A percentile compares a stretch with the other conserved stretches of the same genome.
phyloP scores from a whole-genome alignment of 2,797 vertebrate species.

The Clarias laeviceps region DNA sequence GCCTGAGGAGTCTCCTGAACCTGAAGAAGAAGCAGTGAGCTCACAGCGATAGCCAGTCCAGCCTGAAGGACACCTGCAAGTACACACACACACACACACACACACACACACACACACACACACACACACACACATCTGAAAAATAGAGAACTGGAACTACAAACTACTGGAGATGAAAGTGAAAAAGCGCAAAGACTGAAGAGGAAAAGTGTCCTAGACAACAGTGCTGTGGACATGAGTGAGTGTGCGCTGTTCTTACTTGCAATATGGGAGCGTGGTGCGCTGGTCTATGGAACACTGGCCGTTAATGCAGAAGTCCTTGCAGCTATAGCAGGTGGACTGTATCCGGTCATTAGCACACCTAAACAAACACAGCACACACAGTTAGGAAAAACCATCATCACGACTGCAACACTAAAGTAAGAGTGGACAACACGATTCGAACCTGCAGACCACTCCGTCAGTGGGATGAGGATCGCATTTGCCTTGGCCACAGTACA shows the following conservation, averaged over 20 bases:
- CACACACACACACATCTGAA: conserved; percentile 7
- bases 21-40: conserved; percentile 66
- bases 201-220: background rate
- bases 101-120: conserved; percentile 39
- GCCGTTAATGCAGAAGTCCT: conserved; percentile 83
- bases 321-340: conserved; percentile 86
- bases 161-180: too few species aligned
- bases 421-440: background rate
- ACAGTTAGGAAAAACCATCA: background rate
- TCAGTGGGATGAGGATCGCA: conserved; percentile 76
- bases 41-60: conserved; percentile 80
- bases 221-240: background rate
- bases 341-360: conserved; percentile 82
- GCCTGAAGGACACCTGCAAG: conserved; percentile 79
- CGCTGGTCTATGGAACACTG: conserved; percentile 83
- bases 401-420: background rate
- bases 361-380: conserved; percentile 66
- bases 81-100: conserved; percentile 28
- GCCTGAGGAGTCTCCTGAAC: conserved; percentile 71
- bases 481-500: conserved; percentile 79
- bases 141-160: background rate
- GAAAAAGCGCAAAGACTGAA: background rate
- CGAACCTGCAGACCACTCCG: conserved; percentile 87
- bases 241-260: conserved; percentile 71
- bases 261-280: conserved; percentile 87